Base-by-base conservation (phyloP, 2,797 vertebrate species). In the Gymnoscopelus braueri region DNA sequence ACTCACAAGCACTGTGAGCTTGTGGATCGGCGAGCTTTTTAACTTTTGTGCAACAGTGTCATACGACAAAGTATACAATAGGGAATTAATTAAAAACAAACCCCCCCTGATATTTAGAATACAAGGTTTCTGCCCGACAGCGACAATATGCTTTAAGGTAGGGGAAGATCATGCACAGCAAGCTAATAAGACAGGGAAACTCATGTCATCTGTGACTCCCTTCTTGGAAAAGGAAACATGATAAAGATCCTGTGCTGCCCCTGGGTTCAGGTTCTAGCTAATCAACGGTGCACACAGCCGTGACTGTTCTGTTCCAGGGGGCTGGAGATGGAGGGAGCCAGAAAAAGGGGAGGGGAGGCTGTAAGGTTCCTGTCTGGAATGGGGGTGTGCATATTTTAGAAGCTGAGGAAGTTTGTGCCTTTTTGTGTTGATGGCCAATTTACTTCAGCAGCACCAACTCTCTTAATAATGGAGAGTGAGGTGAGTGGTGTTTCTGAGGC, bases 261-360 rank as follows among this genome's bases (percentile, higher is more conserved):
- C 80, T 53, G 75, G 89, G 84, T 87, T 90, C 86, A 86, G 84
- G 90, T 92, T 92, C 84, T 86, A 90, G 88, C 89, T 93, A 90
- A 92, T 91, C 90, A 89, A 78, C 83, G 81, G 85, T 90, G 90
- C 91, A 92, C 90, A 92, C 84, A 91, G 87, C 85, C 89, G 84
- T 91, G 91, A 93, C 91, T 91, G 92, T 91, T 91, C 89, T 84
- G 87, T 90, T 91, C 87, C 89, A 90, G 81, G 80, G 87, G 74
- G 86, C 82, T 89, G 88, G 75, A 88, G 80, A 84, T 71, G 71
- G 75, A 63, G 67, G 66, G 62, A 32, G 60, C 63, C 61, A 48
- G 24, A 15, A 5, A 29, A 23, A 47, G 52, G 70, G 23, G 63
- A 63, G 69, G n/a, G 58, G 51, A 35, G 69, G 75, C 39, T 47